phyloP scores from a whole-genome alignment of 92 coral and sea anemone species.

The Siderastrea radians region DNA sequence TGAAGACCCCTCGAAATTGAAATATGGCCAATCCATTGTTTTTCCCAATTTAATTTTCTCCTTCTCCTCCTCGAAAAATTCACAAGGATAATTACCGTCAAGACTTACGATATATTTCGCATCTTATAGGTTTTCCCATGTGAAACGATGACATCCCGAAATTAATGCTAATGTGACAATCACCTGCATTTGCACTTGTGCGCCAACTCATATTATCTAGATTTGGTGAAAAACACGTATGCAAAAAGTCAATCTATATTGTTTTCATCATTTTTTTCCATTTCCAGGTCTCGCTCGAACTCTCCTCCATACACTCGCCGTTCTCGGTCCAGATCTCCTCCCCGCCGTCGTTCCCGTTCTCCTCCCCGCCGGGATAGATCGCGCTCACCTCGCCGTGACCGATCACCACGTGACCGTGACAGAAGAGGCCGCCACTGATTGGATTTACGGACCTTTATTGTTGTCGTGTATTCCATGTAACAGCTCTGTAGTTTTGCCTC shows the following conservation, averaged over 20 bases:
- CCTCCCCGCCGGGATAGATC: slow-evolving; percentile 89
- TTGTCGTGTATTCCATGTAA: background rate
- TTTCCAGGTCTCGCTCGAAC: slow-evolving; percentile 72
- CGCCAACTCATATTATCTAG: background rate
- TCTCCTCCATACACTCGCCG: slow-evolving; percentile 94
- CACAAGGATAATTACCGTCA: no score
- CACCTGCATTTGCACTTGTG: no score
- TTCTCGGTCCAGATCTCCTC: slow-evolving; percentile 89
- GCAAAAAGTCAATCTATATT: background rate
- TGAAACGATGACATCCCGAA: no score
- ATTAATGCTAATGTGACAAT: no score
- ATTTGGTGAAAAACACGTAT: background rate
- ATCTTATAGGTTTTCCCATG: no score
- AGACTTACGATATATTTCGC: no score
- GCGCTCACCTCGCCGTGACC: slow-evolving; percentile 85
- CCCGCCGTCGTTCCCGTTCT: slow-evolving; percentile 83
- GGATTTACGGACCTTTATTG: background rate
- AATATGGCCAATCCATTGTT: no score
- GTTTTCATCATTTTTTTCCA: background rate
- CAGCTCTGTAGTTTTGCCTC: background rate
- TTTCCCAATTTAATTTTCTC: no score
- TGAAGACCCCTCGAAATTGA: no score
- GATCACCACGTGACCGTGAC: slow-evolving; percentile 57
- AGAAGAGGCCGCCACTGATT: slow-evolving; percentile 49
- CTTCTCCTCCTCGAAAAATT: no score